phyloP scores from a whole-genome alignment of 2,888 invertebrate genomes.

The Cerceris ruficornis region DNA sequence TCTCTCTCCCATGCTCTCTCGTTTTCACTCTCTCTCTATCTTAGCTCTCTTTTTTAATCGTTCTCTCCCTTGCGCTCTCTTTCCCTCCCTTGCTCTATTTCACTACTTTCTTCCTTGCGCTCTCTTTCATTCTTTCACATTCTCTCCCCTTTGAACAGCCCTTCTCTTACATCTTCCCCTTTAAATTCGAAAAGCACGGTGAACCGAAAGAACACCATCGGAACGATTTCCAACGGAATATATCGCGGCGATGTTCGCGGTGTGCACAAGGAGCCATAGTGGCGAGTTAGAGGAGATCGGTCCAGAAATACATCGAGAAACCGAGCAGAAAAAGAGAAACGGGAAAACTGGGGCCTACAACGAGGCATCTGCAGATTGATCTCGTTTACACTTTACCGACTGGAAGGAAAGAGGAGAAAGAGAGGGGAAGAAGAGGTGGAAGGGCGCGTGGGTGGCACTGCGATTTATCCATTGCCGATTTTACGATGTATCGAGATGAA shows the following conservation, averaged over 20 bases:
- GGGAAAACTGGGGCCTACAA: conserved; percentile 63
- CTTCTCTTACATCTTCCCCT: background rate
- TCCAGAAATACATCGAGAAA: conserved; percentile 66
- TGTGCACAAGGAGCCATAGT: conserved; percentile 54
- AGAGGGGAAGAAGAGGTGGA: conserved; percentile 28
- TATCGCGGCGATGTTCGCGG: conserved; percentile 15
- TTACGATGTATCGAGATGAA: conserved; percentile 51
- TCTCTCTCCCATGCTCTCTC: too few species aligned
- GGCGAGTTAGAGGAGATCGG: conserved; percentile 56
- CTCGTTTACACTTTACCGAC: conserved; percentile 75
- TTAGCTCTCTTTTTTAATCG: too few species aligned
- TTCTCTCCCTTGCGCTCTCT: too few species aligned
- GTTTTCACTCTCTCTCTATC: too few species aligned
- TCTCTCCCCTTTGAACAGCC: too few species aligned
- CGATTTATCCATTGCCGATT: conserved; percentile 63
- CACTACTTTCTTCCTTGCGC: too few species aligned
- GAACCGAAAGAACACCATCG: conserved; percentile 44
- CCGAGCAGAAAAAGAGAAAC: conserved; percentile 55
- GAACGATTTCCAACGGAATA: conserved; percentile 44
- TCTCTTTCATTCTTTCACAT: too few species aligned
- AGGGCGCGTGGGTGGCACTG: conserved; percentile 69
- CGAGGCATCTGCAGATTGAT: conserved; percentile 71
- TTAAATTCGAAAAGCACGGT: conserved; percentile 15
- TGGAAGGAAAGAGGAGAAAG: conserved; percentile 39
- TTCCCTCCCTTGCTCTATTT: too few species aligned